Base-by-base conservation (phyloP, 2,113 vertebrate species). In the Tragelaphus strepsiceros region DNA sequence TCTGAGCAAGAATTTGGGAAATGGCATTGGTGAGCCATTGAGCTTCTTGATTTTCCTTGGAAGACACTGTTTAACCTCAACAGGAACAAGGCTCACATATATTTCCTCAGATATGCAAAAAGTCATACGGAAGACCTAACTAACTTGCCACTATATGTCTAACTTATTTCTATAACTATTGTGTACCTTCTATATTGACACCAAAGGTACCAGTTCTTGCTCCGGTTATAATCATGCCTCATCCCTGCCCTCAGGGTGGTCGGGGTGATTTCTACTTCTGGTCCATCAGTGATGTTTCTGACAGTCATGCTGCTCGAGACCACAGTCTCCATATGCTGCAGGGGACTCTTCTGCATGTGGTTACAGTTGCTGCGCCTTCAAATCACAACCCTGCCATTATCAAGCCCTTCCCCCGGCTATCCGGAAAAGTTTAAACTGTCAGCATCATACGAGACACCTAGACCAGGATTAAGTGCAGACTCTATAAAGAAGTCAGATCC, bases 351-450 rank as follows among this genome's bases (percentile, higher is more conserved):
- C 7, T n/a, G 7, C 32, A 9, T 1, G 6, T 2, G 43, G 35
- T 21, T 12, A 3, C 2, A 15, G 15, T 7, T 22, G 16, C 32
- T 39, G 5, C 3, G 4, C 54, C n/a, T 35, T 21, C 5, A n/a
- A 46, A 10, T 58, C 39, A 32, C 0, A 9, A 7, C 1, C 0
- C 2, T 3, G 56, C 21, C 11, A 14, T 8, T 9, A 2, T 22
- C 0, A 0, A 64, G 86, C 30, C 54, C 9, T 17, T 78, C 58
- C 35, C 78, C 30, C 4, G 26, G 54, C 2, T 39, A 4, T 10
- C 24, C 0, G 0, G 24, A 9, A 7, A 28, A 35, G 35, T 14
- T 46, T 78, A 43, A 24, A 53, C 0, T 59, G 4, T 11, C 19
- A 35, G 15, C 24, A 13, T 74, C 8, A 3, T 6, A 5, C 0